Percentiles rank a stretch among this genome's conserved stretches.
Evolutionary conservation across 2,888 invertebrate species (phyloP).

Genomic region (Clunio marinus): DNA sequence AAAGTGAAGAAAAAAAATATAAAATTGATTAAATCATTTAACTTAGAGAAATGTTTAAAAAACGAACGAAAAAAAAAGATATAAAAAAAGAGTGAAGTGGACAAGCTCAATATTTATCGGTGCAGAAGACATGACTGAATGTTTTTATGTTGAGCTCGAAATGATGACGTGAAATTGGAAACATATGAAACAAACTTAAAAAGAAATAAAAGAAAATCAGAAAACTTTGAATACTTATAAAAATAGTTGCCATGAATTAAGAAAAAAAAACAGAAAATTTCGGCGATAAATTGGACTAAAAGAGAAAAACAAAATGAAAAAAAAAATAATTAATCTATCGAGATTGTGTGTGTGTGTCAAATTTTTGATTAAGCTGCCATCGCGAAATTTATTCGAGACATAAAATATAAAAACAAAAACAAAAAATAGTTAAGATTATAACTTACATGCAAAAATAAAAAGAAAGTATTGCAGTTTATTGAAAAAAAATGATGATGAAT

Average conservation of each 20-base stretch:
- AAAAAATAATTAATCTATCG: too few relatives aligned
- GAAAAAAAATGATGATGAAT: slow-evolving; percentile 8
- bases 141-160: background rate
- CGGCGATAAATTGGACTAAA: slow-evolving; percentile 27
- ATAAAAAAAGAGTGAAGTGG: slow-evolving; percentile 31
- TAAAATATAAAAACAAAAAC: slow-evolving; percentile 21
- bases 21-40: slow-evolving; percentile 36
- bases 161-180: background rate
- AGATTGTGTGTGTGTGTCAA: too few relatives aligned
- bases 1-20: slow-evolving; percentile 16
- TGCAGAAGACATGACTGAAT: slow-evolving; percentile 39
- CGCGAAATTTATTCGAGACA: slow-evolving; percentile 26
- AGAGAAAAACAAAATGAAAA: slow-evolving; percentile 17
- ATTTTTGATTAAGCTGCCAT: slow-evolving; percentile 3
- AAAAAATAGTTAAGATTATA: background rate
- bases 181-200: background rate
- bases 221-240: background rate
- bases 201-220: background rate
- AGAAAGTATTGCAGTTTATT: slow-evolving; percentile 19
- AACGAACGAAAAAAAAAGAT: background rate
- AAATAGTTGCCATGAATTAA: slow-evolving; percentile 9
- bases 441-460: slow-evolving; percentile 8
- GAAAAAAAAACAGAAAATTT: slow-evolving; percentile 22
- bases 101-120: slow-evolving; percentile 40
- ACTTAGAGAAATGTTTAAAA: slow-evolving; percentile 21